These are phyloP conservation scores for Himalopsyche tibetana DNA, from an alignment of 2,888 invertebrate genomes.

Conservation along the genomic window DNA sequence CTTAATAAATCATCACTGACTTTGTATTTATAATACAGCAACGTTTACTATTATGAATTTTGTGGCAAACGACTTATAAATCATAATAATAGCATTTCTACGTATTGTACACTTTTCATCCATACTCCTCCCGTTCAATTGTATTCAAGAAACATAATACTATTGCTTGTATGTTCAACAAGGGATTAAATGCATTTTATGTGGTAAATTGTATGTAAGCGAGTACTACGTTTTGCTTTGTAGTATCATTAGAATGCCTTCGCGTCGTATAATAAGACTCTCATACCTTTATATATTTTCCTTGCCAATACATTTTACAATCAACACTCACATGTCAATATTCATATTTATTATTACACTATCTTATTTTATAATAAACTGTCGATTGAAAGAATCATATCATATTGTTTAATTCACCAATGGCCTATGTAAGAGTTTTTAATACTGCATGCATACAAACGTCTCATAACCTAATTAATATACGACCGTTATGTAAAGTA, in stretches of 20 bases:
- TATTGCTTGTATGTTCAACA: constrained; percentile 23
- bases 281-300: background rate
- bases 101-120: background rate
- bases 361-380: no score
- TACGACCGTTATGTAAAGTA: no score
- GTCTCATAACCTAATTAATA: no score
- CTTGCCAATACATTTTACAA: background rate
- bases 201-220: background rate
- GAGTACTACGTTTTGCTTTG: background rate
- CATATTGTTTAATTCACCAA: no score
- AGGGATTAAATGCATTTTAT: constrained; percentile 34
- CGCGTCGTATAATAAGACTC: background rate
- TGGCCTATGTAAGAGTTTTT: no score
- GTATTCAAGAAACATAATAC: background rate
- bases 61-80: background rate
- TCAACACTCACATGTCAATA: no score
- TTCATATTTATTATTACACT: no score
- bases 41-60: background rate
- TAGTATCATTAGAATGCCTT: constrained; percentile 12
- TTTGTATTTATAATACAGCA: background rate
- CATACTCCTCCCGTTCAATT: background rate
- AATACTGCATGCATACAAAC: no score
- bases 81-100: background rate
- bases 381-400: no score
- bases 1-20: no score